Evolutionary conservation across 2,888 invertebrate genomes (phyloP).

Genomic region (Thecocarcelia acutangulata): DNA sequence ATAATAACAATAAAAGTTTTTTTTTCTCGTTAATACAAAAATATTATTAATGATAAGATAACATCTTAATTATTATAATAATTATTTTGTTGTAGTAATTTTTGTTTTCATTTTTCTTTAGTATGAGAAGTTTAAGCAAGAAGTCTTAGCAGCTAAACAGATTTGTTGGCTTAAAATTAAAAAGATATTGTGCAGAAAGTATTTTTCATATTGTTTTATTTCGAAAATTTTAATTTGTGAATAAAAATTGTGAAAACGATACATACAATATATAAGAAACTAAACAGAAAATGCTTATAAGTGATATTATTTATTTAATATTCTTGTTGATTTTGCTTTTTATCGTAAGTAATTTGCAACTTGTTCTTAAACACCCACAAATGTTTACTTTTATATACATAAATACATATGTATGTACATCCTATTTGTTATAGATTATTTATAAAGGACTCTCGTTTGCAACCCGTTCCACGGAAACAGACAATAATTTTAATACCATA

Average conservation of each 20-base stretch:
- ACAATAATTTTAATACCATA: slow-evolving; percentile 45
- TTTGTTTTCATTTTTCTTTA: slow-evolving; percentile 13
- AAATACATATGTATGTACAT: background rate
- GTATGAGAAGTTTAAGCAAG: background rate
- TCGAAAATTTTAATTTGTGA: background rate
- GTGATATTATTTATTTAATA: slow-evolving; percentile 73
- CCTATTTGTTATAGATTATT: slow-evolving; percentile 62
- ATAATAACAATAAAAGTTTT: slow-evolving; percentile 51
- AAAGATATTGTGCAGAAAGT: background rate
- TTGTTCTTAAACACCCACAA: background rate
- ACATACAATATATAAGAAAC: no score
- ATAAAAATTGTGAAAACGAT: background rate
- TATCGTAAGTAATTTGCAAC: slow-evolving; percentile 72
- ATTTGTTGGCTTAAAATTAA: no score
- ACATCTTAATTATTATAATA: slow-evolving; percentile 30
- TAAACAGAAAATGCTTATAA: slow-evolving; percentile 69
- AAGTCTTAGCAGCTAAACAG: no score
- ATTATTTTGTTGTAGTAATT: background rate
- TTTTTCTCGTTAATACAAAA: slow-evolving; percentile 6
- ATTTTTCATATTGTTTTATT: background rate
- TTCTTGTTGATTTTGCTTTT: slow-evolving; percentile 72
- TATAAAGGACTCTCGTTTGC: slow-evolving; percentile 68
- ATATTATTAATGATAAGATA: slow-evolving; percentile 60
- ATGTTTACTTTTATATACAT: no score
- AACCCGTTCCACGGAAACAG: slow-evolving; percentile 16